Evolutionary conservation across 2,888 invertebrate species (phyloP).

Genomic region (Machimus atricapillus): DNA sequence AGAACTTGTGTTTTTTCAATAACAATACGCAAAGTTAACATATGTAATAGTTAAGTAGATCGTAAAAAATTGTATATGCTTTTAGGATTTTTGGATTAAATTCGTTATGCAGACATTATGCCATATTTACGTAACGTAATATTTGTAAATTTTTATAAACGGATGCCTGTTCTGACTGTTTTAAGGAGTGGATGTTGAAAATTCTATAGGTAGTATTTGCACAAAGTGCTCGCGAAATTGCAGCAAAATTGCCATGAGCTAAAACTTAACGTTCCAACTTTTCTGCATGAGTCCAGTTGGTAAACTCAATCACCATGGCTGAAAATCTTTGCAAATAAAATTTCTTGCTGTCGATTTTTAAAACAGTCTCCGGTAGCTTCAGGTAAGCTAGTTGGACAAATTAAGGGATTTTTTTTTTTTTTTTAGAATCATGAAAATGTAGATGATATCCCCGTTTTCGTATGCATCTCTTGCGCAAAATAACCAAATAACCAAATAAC

Average conservation of each 20-base stretch:
- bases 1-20: too few relatives aligned
- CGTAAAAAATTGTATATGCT: too few relatives aligned
- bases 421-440: neutral
- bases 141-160: neutral
- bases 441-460: neutral
- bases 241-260: neutral
- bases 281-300: neutral
- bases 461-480: neutral
- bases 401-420: neutral
- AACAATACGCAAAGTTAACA: too few relatives aligned
- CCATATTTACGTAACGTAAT: neutral
- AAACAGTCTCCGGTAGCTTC: neutral
- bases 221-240: neutral
- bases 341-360: neutral
- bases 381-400: neutral
- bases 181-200: neutral
- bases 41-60: too few relatives aligned
- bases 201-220: neutral
- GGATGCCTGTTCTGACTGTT: neutral
- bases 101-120: neutral
- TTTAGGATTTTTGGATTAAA: neutral
- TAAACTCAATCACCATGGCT: neutral
- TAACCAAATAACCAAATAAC: conserved; percentile 19
- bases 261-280: neutral
- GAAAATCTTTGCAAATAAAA: neutral